phyloP scores from a whole-genome alignment of 64 coral and sea anemone species.

The Montipora foliosa region DNA sequence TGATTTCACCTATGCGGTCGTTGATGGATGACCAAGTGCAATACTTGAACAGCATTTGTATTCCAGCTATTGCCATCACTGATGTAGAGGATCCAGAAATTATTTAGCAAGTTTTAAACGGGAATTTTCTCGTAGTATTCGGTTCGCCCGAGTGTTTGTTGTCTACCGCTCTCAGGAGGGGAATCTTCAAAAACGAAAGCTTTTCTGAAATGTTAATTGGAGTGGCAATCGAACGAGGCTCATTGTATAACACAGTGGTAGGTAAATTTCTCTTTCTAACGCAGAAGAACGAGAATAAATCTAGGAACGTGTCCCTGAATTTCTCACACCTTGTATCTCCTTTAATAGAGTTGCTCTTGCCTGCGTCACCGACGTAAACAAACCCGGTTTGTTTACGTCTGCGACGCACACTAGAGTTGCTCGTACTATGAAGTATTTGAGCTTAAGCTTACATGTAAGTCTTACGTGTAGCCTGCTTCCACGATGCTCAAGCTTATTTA shows the following conservation, averaged over 20 bases:
- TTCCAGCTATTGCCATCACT: not conserved
- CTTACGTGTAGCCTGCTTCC: not conserved
- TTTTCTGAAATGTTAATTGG: not conserved
- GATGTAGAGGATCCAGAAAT: not conserved
- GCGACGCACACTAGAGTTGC: not conserved
- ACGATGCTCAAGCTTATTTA: too few relatives aligned
- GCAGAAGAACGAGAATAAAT: not conserved
- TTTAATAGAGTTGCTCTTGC: not conserved
- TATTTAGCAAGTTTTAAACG: too few relatives aligned
- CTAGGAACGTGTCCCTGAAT: not conserved
- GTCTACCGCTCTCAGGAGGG: not conserved
- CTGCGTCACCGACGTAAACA: too few relatives aligned
- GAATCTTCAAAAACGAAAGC: not conserved
- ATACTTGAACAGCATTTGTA: not conserved
- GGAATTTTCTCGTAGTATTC: too few relatives aligned
- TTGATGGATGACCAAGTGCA: not conserved
- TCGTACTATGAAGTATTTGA: not conserved
- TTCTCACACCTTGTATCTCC: not conserved
- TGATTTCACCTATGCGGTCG: not conserved
- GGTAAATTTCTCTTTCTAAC: not conserved
- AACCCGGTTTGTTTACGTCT: too few relatives aligned
- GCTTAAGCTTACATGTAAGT: too few relatives aligned
- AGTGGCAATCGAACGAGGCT: not conserved
- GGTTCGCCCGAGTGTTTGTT: not conserved
- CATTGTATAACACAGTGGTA: slow-evolving; percentile 1